A percentile compares a stretch with the other conserved stretches of the same genome.
Evolutionary conservation across 2,888 invertebrate species (phyloP).

Genomic region (Eudemis profundana): DNA sequence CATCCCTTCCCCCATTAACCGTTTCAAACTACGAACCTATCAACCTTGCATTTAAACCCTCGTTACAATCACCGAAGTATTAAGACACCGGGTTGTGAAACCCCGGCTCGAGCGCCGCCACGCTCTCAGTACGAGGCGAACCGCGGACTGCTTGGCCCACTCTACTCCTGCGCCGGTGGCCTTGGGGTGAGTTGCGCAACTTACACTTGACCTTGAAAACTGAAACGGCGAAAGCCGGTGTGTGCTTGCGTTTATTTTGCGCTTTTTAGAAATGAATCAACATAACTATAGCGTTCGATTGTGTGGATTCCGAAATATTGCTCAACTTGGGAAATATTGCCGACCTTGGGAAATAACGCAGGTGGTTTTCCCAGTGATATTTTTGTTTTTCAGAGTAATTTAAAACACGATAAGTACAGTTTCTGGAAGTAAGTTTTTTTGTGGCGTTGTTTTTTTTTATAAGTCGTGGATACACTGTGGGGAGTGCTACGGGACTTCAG

Average conservation of each 20-base stretch:
- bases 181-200: slow-evolving; percentile 74
- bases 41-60: slow-evolving; percentile 62
- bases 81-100: slow-evolving; percentile 81
- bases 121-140: slow-evolving; percentile 75
- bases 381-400: too few relatives aligned
- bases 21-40: slow-evolving; percentile 32
- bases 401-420: too few relatives aligned
- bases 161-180: slow-evolving; percentile 67
- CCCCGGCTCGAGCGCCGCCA: slow-evolving; percentile 54
- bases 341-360: too few relatives aligned
- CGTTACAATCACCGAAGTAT: slow-evolving; percentile 68
- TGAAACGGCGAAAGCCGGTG: slow-evolving; percentile 30
- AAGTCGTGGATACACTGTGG: too few relatives aligned
- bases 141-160: slow-evolving; percentile 70
- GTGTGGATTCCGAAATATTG: background rate
- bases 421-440: too few relatives aligned
- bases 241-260: background rate
- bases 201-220: slow-evolving; percentile 68
- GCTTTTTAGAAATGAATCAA: background rate
- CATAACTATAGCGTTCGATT: background rate
- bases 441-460: too few relatives aligned
- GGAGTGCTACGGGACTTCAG: too few relatives aligned
- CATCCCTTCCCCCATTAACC: background rate
- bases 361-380: too few relatives aligned
- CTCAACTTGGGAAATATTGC: too few relatives aligned